phyloP scores from a whole-genome alignment of 2,797 vertebrate genomes.

The Heliangelus exortis region DNA sequence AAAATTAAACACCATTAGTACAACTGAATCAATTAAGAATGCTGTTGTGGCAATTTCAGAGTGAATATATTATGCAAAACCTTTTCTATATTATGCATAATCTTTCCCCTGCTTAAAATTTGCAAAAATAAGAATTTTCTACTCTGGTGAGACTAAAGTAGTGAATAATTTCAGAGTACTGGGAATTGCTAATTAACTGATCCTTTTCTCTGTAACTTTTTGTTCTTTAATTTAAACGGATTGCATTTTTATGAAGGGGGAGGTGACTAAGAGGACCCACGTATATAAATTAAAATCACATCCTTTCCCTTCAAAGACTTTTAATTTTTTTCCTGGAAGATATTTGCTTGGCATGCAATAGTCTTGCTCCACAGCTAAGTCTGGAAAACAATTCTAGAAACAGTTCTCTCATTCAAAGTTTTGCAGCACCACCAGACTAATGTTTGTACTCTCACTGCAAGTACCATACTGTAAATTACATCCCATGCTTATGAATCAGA shows the following conservation, averaged over 20 bases:
- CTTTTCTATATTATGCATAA: neutral
- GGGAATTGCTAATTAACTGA: neutral
- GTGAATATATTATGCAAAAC: conserved; percentile 4
- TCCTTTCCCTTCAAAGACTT: neutral
- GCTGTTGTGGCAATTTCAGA: neutral
- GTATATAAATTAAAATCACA: neutral
- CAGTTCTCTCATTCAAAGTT: neutral
- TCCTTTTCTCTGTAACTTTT: neutral
- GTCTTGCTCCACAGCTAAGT: neutral
- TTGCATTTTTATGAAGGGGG: neutral
- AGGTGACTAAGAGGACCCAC: neutral
- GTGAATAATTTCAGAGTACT: neutral
- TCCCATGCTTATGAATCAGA: neutral
- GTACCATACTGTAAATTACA: neutral
- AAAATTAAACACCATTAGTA: conserved; percentile 13
- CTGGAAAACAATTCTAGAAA: neutral
- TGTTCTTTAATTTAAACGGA: neutral
- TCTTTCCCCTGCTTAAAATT: neutral
- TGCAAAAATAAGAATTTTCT: conserved; percentile 1
- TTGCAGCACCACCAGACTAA: fast-evolving
- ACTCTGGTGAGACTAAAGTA: neutral
- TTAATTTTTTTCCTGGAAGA: neutral
- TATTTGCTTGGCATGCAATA: neutral
- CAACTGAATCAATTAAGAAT: neutral
- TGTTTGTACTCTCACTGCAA: neutral